phyloP scores from a whole-genome alignment of 35 echinoderm and acorn worm genomes.

The Lytechinus pictus region DNA sequence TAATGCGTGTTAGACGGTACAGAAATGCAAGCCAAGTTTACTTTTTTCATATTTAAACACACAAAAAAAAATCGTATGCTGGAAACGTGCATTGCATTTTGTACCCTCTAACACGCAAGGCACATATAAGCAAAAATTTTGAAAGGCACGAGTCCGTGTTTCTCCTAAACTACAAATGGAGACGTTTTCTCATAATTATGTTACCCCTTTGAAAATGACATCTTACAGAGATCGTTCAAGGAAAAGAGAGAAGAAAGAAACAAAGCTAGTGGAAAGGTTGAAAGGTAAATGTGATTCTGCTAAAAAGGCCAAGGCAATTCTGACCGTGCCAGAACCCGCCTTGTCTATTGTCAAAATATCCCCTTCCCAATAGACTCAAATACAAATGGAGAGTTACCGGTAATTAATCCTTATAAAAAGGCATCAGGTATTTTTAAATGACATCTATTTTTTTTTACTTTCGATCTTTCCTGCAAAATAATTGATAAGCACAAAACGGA shows the following conservation, averaged over 20 bases:
- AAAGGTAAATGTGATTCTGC: not conserved
- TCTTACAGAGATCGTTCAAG: not conserved
- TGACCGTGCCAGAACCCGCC: not conserved
- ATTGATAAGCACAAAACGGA: not conserved
- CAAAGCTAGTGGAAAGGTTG: not conserved
- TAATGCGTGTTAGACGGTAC: too few relatives aligned
- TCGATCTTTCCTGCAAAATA: not conserved
- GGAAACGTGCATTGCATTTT: too few relatives aligned
- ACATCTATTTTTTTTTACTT: too few relatives aligned
- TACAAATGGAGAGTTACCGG: not conserved
- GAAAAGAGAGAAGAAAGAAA: not conserved
- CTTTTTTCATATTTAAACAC: too few relatives aligned
- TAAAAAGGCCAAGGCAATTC: not conserved
- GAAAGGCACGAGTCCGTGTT: too few relatives aligned
- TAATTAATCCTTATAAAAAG: not conserved
- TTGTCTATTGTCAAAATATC: not conserved
- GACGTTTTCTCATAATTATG: too few relatives aligned
- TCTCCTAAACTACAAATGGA: too few relatives aligned
- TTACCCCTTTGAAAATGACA: not conserved
- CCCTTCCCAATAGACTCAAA: not conserved
- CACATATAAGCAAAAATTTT: too few relatives aligned
- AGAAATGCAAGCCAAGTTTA: too few relatives aligned
- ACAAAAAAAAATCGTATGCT: too few relatives aligned
- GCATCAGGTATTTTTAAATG: not conserved
- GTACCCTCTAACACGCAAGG: too few relatives aligned